Conservation (phyloP, 92 coral and sea anemone genomes). For the Palythoa grandis region DNA sequence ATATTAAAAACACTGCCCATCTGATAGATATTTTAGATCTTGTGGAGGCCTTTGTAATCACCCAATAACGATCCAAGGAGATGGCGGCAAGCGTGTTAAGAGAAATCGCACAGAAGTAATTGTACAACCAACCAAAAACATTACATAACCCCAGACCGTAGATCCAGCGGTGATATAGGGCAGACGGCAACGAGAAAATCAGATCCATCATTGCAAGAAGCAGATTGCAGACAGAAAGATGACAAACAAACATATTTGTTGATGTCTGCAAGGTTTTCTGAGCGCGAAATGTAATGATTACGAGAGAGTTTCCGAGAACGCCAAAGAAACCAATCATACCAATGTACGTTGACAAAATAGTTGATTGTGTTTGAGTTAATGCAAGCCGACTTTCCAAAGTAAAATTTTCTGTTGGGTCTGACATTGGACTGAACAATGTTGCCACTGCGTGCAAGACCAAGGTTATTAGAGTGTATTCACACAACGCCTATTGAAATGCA, state of each 20-base stretch:
- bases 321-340: slow-evolving; percentile 76
- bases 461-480: too few relatives aligned
- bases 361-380: slow-evolving; percentile 35
- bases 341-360: slow-evolving; percentile 64
- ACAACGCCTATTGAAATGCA: neutral
- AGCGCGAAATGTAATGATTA: slow-evolving; percentile 66
- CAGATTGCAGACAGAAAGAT: slow-evolving; percentile 77
- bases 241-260: slow-evolving; percentile 79
- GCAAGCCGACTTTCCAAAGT: neutral
- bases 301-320: slow-evolving; percentile 76
- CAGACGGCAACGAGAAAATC: slow-evolving; percentile 77
- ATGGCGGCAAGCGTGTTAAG: slow-evolving; percentile 83
- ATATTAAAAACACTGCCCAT: slow-evolving; percentile 68
- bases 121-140: slow-evolving; percentile 71
- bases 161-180: slow-evolving; percentile 68
- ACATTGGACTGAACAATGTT: neutral
- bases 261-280: slow-evolving; percentile 75
- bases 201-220: slow-evolving; percentile 75
- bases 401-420: neutral
- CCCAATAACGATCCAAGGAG: slow-evolving; percentile 89
- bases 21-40: slow-evolving; percentile 72
- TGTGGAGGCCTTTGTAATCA: slow-evolving; percentile 76
- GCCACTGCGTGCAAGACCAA: too few relatives aligned
- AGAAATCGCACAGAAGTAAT: slow-evolving; percentile 75
- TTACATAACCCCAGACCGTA: slow-evolving; percentile 65